phyloP scores from a whole-genome alignment of 2,797 vertebrate species.

The Melanotaenia maccullochi region DNA sequence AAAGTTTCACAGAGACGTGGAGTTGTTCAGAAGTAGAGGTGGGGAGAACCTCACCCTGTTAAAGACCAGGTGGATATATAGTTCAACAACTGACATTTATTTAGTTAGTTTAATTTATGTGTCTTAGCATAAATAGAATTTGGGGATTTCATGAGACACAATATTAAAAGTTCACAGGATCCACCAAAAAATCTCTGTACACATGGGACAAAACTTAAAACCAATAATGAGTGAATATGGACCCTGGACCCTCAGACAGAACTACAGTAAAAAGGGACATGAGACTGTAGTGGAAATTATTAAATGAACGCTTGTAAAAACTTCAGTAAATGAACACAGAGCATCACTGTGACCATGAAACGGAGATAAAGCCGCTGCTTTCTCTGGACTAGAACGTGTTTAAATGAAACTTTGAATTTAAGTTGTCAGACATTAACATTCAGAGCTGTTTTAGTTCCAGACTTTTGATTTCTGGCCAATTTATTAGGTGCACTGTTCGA shows the following conservation, averaged over 20 bases:
- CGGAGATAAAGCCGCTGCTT: neutral
- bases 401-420: neutral
- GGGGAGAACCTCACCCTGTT: neutral
- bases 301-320: neutral
- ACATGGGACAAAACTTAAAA: neutral
- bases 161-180: neutral
- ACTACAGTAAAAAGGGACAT: neutral
- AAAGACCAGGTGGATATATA: neutral
- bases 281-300: neutral
- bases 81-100: neutral
- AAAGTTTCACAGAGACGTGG: neutral
- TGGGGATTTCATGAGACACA: neutral
- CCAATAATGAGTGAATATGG: neutral
- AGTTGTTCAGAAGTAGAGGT: neutral
- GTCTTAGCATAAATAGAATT: neutral
- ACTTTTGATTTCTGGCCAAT: neutral
- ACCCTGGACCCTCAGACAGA: neutral
- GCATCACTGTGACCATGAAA: neutral
- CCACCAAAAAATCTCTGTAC: neutral
- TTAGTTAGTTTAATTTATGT: neutral
- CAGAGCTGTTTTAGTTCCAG: neutral
- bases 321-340: neutral
- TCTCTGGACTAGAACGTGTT: neutral
- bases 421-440: neutral
- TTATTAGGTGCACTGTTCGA: too few relatives aligned